A percentile compares a stretch with the other conserved stretches of the same genome.
These are phyloP conservation scores for Drosophila jambulina DNA, from an alignment of 1,140 invertebrate species.

Conservation along the genomic window DNA sequence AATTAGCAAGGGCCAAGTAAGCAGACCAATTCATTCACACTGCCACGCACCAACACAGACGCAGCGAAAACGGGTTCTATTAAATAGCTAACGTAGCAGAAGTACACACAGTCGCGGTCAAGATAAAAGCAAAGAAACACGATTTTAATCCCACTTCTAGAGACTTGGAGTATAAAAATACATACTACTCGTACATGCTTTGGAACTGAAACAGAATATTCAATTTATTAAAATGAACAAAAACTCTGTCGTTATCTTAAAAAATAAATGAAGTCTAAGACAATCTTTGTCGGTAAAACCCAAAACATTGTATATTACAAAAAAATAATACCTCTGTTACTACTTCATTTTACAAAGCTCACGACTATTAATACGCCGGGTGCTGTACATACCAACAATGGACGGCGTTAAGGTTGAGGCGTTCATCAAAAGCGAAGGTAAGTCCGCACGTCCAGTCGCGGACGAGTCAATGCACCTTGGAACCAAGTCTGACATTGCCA, in stretches of 20 bases:
- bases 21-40: constrained; percentile 37
- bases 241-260: too few relatives aligned
- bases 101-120: constrained; percentile 33
- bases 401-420: constrained; percentile 71
- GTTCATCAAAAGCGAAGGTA: constrained; percentile 80
- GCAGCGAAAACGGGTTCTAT: constrained; percentile 68
- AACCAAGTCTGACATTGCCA: constrained; percentile 20
- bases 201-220: neutral
- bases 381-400: constrained; percentile 35
- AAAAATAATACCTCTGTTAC: neutral
- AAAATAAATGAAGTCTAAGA: neutral
- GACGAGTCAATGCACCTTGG: constrained; percentile 53
- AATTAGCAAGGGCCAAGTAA: constrained; percentile 34
- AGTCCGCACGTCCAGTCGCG: constrained; percentile 17
- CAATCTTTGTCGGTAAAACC: neutral
- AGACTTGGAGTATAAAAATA: neutral
- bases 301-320: neutral
- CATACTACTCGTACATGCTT: neutral
- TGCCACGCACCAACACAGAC: constrained; percentile 28
- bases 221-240: too few relatives aligned
- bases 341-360: neutral
- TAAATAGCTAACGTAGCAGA: constrained; percentile 64
- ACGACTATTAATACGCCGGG: constrained; percentile 4
- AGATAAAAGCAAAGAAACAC: neutral
- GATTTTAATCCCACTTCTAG: neutral